Conservation (phyloP, 2,888 invertebrate genomes). For the Alviniconcha strummeri region DNA sequence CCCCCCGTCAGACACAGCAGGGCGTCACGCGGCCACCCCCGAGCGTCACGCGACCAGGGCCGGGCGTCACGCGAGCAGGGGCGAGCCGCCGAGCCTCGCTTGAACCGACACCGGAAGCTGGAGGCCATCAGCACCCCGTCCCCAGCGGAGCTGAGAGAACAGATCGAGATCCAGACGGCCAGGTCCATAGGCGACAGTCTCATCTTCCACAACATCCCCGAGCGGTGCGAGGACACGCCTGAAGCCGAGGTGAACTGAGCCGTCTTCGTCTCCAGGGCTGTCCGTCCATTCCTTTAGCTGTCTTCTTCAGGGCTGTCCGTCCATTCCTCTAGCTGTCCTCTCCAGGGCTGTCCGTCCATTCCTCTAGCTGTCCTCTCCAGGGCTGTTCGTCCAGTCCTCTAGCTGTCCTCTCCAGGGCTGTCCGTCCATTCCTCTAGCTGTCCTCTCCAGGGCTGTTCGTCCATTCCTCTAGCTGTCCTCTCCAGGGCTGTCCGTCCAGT, state of each 20-base stretch:
- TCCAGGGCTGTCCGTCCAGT: too few relatives aligned
- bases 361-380: too few relatives aligned
- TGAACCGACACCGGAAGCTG: conserved; percentile 3
- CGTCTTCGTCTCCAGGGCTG: too few relatives aligned
- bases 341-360: too few relatives aligned
- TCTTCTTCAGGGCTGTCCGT: too few relatives aligned
- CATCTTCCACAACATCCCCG: conserved; percentile 30
- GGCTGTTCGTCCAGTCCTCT: too few relatives aligned
- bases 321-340: too few relatives aligned
- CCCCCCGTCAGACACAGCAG: conserved; percentile 1
- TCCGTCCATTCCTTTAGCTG: too few relatives aligned
- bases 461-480: too few relatives aligned
- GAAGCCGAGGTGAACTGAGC: conserved; percentile 7
- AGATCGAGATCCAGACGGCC: conserved; percentile 20
- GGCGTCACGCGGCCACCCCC: neutral
- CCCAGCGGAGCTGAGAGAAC: conserved; percentile 21
- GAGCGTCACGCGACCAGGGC: neutral
- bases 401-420: too few relatives aligned
- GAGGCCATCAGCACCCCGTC: neutral
- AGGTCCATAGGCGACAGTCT: conserved; percentile 29
- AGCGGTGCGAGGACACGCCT: conserved; percentile 9
- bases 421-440: too few relatives aligned
- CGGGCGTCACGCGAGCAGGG: neutral
- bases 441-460: too few relatives aligned
- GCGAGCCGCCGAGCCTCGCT: neutral